phyloP scores from a whole-genome alignment of 2,113 vertebrate genomes.

The Tor tambroides region DNA sequence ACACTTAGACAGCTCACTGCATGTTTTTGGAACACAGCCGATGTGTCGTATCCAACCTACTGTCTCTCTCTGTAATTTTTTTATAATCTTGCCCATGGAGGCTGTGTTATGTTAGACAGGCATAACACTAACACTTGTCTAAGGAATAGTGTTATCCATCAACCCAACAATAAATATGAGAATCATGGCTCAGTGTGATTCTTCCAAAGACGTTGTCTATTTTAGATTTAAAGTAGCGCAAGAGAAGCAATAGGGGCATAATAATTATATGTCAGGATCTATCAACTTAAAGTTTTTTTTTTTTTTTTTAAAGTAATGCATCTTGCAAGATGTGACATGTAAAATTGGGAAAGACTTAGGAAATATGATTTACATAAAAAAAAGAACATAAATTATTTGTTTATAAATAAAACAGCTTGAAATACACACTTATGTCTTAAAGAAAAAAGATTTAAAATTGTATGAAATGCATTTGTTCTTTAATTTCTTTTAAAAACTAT shows the following conservation, averaged over 20 bases:
- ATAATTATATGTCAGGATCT: too few species aligned
- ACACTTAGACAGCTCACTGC: neutral
- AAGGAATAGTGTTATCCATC: neutral
- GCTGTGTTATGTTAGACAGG: neutral
- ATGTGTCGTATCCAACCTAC: neutral
- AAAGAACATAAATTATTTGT: neutral
- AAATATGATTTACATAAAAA: too few species aligned
- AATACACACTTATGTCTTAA: neutral
- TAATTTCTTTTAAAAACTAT: too few species aligned
- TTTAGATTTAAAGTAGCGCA: too few species aligned
- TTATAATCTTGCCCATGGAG: neutral
- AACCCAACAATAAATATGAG: neutral
- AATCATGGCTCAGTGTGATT: neutral
- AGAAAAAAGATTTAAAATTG: neutral
- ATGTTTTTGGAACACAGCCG: neutral
- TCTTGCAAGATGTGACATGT: neutral
- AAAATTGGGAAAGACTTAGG: too few species aligned
- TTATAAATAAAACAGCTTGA: neutral
- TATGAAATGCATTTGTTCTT: neutral
- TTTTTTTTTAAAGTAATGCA: neutral
- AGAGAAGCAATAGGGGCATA: too few species aligned
- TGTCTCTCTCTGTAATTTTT: neutral
- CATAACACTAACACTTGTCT: slow-evolving; percentile 7
- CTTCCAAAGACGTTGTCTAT: neutral
- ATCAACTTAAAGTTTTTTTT: too few species aligned